Base-by-base conservation (phyloP, 2,113 vertebrate genomes). In the Onychostoma macrolepis region DNA sequence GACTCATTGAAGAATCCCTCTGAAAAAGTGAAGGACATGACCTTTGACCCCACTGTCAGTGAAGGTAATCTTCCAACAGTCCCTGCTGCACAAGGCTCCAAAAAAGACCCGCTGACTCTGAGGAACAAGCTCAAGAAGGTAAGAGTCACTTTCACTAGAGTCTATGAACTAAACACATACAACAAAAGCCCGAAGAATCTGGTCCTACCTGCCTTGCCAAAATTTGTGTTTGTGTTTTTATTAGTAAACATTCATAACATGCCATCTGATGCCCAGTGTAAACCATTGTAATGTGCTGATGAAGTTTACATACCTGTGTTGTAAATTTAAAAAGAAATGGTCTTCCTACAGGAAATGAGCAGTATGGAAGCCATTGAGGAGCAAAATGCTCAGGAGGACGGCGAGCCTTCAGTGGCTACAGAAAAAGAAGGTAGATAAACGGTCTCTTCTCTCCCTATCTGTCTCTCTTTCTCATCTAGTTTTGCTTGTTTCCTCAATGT, bases 41-140 rank as follows among this genome's bases (percentile, higher is more conserved):
- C 41, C 58, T 43, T 28, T 38, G 48, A 26, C 21, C 58, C 86
- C 4, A 1, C 45, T 26, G 83, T 26, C 4, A 58, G 30, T 11
- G 67, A 38, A 33, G 67, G 13, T 58, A 53, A 50, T 69, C 26
- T 83, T 48, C 26, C 17, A 15, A 72, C 6, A 26, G 43, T 26
- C 45, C 85, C 67, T 69, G 53, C 45, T 36, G 24, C 17, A 11
- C n/a, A 50, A n/a, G 48, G 53, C n/a, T 80, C 81, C 74, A 93
- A 85, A 82, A 92, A 80, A 74, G 89, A 93, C 43, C 53, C 75
- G 1, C 13, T 84, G 21, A 63, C 58, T n/a, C 50, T 83, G 5
- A 65, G 41, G 72, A 91, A 79, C 88, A 93, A 91, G 83, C 92
- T 94, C 65, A 93, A 91, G 53, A 93, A 74, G 92, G 93, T 95